These are phyloP conservation scores for Cloeon dipterum DNA, from an alignment of 2,888 invertebrate genomes.

Conservation along the genomic window DNA sequence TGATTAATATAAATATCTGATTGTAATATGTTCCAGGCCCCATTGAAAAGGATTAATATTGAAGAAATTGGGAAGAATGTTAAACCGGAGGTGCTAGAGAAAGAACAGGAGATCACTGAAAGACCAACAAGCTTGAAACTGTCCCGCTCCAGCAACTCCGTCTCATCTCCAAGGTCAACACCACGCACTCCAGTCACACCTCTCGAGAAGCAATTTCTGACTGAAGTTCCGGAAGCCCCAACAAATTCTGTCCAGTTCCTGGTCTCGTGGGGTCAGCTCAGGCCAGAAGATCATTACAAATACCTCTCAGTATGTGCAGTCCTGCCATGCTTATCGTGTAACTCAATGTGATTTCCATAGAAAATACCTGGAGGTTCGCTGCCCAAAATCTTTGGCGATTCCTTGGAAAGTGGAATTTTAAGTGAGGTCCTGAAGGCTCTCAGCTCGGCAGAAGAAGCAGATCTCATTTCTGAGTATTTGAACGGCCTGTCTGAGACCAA, in stretches of 20 bases:
- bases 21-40: slow-evolving; percentile 28
- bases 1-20: too few species aligned
- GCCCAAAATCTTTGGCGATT: slow-evolving; percentile 38
- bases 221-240: too few species aligned
- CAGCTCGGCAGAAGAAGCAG: slow-evolving; percentile 19
- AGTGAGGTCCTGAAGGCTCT: slow-evolving; percentile 31
- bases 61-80: slow-evolving; percentile 20
- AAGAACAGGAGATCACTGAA: too few species aligned
- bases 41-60: slow-evolving; percentile 27
- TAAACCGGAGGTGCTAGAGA: too few species aligned
- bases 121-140: too few species aligned
- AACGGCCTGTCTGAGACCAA: slow-evolving; percentile 28
- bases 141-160: too few species aligned
- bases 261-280: slow-evolving; percentile 32
- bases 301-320: slow-evolving; percentile 30
- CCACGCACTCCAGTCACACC: too few species aligned
- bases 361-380: slow-evolving; percentile 31
- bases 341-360: slow-evolving; percentile 15
- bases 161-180: too few species aligned
- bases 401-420: slow-evolving; percentile 36
- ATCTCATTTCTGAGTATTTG: slow-evolving; percentile 26
- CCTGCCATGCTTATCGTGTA: slow-evolving; percentile 7
- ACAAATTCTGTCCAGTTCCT: slow-evolving; percentile 46
- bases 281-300: slow-evolving; percentile 24
- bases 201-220: too few species aligned